Conservation (phyloP, 2,113 vertebrate species). For the Petrocephalus microphthalmus region DNA sequence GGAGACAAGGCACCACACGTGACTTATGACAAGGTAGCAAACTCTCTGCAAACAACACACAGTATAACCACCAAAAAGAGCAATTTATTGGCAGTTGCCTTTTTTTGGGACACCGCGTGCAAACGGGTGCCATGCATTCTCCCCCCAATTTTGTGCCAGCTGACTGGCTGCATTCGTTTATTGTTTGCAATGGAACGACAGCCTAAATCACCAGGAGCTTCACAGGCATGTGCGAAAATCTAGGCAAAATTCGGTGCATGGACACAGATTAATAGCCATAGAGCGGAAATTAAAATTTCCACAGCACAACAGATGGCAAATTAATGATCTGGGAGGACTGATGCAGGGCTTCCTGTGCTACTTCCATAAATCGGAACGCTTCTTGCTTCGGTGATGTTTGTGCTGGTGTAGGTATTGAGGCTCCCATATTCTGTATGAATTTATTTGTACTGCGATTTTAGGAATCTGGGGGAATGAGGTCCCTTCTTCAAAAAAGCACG, state of each 20-base stretch:
- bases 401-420: background rate
- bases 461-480: background rate
- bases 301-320: conserved; percentile 10
- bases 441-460: background rate
- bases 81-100: background rate
- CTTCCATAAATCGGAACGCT: background rate
- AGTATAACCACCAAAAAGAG: background rate
- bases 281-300: background rate
- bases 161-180: background rate
- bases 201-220: background rate
- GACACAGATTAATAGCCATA: background rate
- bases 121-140: background rate
- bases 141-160: background rate
- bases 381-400: background rate
- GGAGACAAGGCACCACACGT: background rate
- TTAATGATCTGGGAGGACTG: background rate
- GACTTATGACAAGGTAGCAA: background rate
- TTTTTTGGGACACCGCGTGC: background rate
- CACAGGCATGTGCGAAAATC: background rate
- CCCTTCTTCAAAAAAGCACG: background rate
- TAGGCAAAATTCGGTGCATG: background rate
- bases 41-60: background rate
- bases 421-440: background rate
- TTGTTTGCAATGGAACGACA: background rate
- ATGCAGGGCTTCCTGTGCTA: background rate